Percentiles rank a stretch among this genome's conserved stretches.
These are phyloP conservation scores for Epinephelus fuscoguttatus DNA, from an alignment of 2,113 vertebrate genomes.

Conservation along the genomic window DNA sequence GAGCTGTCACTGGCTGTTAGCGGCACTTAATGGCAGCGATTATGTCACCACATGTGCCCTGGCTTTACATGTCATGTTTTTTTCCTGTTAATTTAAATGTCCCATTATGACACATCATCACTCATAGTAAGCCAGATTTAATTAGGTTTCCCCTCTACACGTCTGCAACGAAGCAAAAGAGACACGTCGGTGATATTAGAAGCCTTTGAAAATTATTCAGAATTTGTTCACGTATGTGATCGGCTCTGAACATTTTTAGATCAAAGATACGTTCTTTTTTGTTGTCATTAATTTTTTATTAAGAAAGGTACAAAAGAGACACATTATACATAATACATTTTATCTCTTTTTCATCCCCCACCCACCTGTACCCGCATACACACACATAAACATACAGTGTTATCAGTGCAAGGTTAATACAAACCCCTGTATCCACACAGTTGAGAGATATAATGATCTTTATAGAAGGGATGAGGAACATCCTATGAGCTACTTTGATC, in stretches of 20 bases:
- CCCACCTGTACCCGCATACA: too few relatives aligned
- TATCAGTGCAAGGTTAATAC: too few relatives aligned
- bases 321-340: too few relatives aligned
- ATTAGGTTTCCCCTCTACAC: not conserved
- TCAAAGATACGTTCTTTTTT: not conserved
- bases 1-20: slow-evolving; percentile 35
- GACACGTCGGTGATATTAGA: not conserved
- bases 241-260: not conserved
- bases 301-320: too few relatives aligned
- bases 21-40: slow-evolving; percentile 6
- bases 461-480: too few relatives aligned
- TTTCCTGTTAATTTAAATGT: slow-evolving; percentile 44
- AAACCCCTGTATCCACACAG: too few relatives aligned
- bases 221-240: not conserved
- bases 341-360: too few relatives aligned
- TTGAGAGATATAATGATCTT: too few relatives aligned
- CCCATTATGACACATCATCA: slow-evolving; percentile 14
- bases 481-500: too few relatives aligned
- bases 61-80: slow-evolving; percentile 8
- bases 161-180: not conserved
- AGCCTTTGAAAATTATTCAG: not conserved
- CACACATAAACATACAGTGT: too few relatives aligned
- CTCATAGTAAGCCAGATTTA: slow-evolving; percentile 13
- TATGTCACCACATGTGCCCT: slow-evolving; percentile 24
- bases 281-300: too few relatives aligned